phyloP scores from a whole-genome alignment of 2,113 vertebrate species.

The Sapayoa aenigma region DNA sequence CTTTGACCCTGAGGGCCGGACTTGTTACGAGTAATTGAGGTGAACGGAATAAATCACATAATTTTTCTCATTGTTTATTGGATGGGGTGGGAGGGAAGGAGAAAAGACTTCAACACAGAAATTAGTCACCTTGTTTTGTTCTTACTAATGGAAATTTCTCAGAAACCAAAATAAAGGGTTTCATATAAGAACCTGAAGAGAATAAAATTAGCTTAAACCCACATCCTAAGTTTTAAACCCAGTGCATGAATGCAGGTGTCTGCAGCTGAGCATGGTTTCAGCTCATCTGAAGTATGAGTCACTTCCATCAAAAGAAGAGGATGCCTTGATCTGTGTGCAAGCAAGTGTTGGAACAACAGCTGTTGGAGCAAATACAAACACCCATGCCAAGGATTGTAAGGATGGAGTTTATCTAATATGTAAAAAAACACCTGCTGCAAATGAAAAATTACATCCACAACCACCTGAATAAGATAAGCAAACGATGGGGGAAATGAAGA shows the following conservation, averaged over 20 bases:
- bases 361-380: conserved; percentile 62
- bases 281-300: conserved; percentile 45
- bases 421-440: conserved; percentile 68
- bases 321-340: conserved; percentile 42
- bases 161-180: conserved; percentile 52
- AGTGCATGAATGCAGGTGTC: conserved; percentile 46
- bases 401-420: conserved; percentile 66
- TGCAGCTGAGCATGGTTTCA: conserved; percentile 52
- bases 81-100: background rate
- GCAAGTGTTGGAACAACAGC: conserved; percentile 41
- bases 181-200: background rate
- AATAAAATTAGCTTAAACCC: conserved; percentile 40
- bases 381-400: conserved; percentile 43
- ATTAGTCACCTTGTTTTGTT: conserved; percentile 55
- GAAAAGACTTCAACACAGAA: conserved; percentile 12
- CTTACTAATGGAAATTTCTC: conserved; percentile 49
- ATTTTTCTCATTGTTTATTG: background rate
- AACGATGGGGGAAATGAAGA: conserved; percentile 11
- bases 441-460: conserved; percentile 67
- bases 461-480: conserved; percentile 71
- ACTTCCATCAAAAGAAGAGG: conserved; percentile 48
- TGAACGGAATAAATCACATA: conserved; percentile 38
- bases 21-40: background rate
- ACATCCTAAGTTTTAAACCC: conserved; percentile 50
- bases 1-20: background rate